These are phyloP conservation scores for Origma solitaria DNA, from an alignment of 2,113 vertebrate genomes.

Conservation along the genomic window DNA sequence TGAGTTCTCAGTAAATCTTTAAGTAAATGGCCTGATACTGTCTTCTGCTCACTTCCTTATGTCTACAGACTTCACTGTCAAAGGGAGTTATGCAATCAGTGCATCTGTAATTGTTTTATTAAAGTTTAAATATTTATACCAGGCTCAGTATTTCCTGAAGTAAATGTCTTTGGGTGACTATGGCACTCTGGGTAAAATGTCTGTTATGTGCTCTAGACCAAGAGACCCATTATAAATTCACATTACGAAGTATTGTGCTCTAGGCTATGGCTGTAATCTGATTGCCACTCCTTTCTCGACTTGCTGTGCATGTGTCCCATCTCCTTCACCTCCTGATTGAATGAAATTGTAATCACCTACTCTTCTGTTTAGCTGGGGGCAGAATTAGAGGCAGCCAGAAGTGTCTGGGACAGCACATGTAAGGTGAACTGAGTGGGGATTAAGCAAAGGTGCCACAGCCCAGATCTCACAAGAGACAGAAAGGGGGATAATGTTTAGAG, in stretches of 20 bases:
- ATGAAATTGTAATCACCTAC: constrained; percentile 25
- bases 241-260: not conserved
- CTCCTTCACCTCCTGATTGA: constrained; percentile 26
- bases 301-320: constrained; percentile 17
- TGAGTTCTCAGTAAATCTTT: not conserved
- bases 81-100: not conserved
- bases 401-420: not conserved
- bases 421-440: not conserved
- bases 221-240: constrained; percentile 29
- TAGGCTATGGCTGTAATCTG: constrained; percentile 40
- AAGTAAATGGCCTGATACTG: not conserved
- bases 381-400: constrained; percentile 6
- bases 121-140: constrained; percentile 40
- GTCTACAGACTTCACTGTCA: not conserved
- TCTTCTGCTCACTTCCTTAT: not conserved
- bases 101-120: constrained; percentile 20
- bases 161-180: constrained; percentile 3
- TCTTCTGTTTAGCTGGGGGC: constrained; percentile 13
- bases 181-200: constrained; percentile 3
- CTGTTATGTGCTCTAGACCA: not conserved
- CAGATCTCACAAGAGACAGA: not conserved
- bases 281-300: constrained; percentile 14
- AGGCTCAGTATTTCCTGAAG: not conserved
- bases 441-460: not conserved
- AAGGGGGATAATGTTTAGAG: not conserved